These are phyloP conservation scores for Hemiscyllium ocellatum DNA, from an alignment of 2,113 vertebrate genomes.

Conservation along the genomic window DNA sequence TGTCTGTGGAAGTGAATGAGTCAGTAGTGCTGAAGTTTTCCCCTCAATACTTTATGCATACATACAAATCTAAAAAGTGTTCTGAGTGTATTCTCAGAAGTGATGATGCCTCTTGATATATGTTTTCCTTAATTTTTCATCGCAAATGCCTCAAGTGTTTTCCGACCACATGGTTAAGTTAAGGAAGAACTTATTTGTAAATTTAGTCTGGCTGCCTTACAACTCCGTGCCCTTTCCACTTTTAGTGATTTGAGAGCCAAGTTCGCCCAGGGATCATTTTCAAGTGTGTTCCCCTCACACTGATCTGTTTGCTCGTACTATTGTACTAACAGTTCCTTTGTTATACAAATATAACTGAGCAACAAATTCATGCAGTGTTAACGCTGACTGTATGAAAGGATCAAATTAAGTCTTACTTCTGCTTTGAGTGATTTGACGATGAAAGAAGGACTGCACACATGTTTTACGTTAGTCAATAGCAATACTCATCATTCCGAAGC, in stretches of 20 bases:
- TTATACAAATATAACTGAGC: constrained; percentile 73
- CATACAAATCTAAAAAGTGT: neutral
- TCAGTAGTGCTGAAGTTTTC: neutral
- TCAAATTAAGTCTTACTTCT: constrained; percentile 59
- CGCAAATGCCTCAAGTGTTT: neutral
- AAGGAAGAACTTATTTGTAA: neutral
- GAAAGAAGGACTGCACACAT: constrained; percentile 61
- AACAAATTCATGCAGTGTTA: constrained; percentile 71
- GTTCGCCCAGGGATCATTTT: constrained; percentile 74
- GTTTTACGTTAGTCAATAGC: constrained; percentile 60
- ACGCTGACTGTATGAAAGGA: constrained; percentile 73
- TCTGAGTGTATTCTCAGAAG: neutral
- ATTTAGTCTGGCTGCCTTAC: neutral
- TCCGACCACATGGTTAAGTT: neutral
- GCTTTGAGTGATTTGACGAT: constrained; percentile 50
- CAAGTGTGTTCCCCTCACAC: constrained; percentile 74
- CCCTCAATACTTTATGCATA: neutral
- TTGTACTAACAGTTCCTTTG: constrained; percentile 63
- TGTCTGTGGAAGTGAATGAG: neutral
- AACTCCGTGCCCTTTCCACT: constrained; percentile 46
- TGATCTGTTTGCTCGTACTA: constrained; percentile 77
- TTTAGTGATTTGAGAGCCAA: constrained; percentile 66
- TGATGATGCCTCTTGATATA: neutral
- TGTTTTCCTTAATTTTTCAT: neutral
- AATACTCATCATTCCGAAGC: constrained; percentile 56